These are phyloP conservation scores for Esox masquinongy DNA, from an alignment of 2,797 vertebrate genomes.

Conservation along the genomic window DNA sequence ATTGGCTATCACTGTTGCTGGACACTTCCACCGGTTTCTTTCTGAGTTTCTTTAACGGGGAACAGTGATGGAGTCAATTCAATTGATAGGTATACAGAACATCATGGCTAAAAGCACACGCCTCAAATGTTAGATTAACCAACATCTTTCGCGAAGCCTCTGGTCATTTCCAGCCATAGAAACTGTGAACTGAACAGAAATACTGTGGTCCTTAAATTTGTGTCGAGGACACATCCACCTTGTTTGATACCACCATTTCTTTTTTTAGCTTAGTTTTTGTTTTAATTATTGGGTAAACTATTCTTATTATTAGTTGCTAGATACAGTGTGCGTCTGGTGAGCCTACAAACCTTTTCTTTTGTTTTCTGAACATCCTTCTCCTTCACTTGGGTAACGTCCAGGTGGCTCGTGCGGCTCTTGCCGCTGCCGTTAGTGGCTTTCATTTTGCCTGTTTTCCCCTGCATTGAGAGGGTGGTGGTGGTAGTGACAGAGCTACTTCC, in stretches of 20 bases:
- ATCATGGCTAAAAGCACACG: background rate
- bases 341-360: conserved; percentile 83
- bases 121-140: background rate
- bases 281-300: background rate
- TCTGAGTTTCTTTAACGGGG: conserved; percentile 74
- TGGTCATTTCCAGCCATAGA: background rate
- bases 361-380: conserved; percentile 77
- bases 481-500: conserved; percentile 72
- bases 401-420: conserved; percentile 72
- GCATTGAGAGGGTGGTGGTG: conserved; percentile 63
- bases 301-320: conserved; percentile 7
- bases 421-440: conserved; percentile 66
- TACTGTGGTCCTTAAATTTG: conserved; percentile 10
- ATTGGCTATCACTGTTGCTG: conserved; percentile 89
- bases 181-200: too few relatives aligned
- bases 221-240: conserved; percentile 12
- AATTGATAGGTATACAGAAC: conserved; percentile 5
- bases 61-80: conserved; percentile 25
- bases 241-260: background rate
- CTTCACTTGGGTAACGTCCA: conserved; percentile 68
- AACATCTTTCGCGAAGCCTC: background rate
- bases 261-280: background rate
- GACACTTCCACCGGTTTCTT: conserved; percentile 84
- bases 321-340: background rate
- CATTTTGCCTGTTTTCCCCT: conserved; percentile 68